A percentile compares a stretch with the other conserved stretches of the same genome.
These are phyloP conservation scores for Meta bourneti DNA, from an alignment of 2,888 invertebrate species.

Conservation along the genomic window DNA sequence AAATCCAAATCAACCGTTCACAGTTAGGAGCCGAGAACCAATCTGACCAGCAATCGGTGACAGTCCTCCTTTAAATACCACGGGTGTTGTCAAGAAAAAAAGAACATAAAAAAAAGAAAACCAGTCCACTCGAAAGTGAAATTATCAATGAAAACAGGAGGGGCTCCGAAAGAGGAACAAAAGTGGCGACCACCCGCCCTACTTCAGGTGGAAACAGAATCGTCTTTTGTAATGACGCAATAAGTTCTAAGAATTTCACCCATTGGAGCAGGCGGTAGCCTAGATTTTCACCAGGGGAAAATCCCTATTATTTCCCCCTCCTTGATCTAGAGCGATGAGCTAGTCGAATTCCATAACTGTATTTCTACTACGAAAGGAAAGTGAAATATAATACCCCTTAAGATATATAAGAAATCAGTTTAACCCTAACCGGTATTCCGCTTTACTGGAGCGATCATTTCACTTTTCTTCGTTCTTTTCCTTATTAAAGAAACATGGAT, in stretches of 20 bases:
- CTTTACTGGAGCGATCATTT: not conserved
- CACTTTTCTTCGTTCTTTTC: not conserved
- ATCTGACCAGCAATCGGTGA: conserved; percentile 42
- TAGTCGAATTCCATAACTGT: conserved; percentile 4
- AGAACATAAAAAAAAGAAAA: conserved; percentile 57
- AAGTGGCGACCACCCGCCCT: conserved; percentile 64
- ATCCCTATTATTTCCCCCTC: conserved; percentile 34
- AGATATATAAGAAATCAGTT: not conserved
- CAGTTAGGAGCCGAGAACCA: conserved; percentile 10
- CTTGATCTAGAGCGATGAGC: conserved; percentile 26
- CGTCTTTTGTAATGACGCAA: conserved; percentile 66
- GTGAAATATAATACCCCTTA: conserved; percentile 27
- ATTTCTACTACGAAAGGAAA: conserved; percentile 36
- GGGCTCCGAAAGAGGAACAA: conserved; percentile 66
- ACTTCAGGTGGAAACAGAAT: conserved; percentile 61
- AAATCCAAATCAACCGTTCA: not conserved
- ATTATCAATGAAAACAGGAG: conserved; percentile 66
- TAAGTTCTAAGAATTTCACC: conserved; percentile 35
- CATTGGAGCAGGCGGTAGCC: conserved; percentile 70
- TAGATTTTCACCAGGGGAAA: conserved; percentile 65
- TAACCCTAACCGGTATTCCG: no score
- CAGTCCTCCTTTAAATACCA: conserved; percentile 65
- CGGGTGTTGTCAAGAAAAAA: conserved; percentile 51
- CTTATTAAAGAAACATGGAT: conserved; percentile 2
- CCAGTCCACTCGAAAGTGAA: conserved; percentile 64